These are phyloP conservation scores for Caenorhabditis parvicauda DNA, from an alignment of 2,888 invertebrate species.

Conservation along the genomic window DNA sequence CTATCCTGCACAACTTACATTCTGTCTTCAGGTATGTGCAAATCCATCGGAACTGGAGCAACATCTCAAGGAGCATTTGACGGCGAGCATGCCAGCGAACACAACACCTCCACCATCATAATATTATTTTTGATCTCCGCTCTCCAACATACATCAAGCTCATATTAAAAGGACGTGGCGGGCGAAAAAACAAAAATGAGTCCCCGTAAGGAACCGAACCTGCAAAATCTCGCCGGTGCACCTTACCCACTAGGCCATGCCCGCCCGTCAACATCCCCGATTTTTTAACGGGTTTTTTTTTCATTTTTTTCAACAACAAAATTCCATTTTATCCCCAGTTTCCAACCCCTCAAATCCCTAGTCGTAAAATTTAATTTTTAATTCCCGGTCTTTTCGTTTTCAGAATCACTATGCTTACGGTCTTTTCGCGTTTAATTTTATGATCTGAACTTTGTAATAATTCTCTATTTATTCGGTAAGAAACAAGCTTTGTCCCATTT, in stretches of 20 bases:
- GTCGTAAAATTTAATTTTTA: not conserved
- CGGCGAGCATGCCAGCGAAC: not conserved
- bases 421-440: slow-evolving; percentile 2
- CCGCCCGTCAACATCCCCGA: no score
- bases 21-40: slow-evolving; percentile 27
- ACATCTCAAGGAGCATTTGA: slow-evolving; percentile 53
- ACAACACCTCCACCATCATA: slow-evolving; percentile 26
- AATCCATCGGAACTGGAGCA: slow-evolving; percentile 46
- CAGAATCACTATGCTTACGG: not conserved
- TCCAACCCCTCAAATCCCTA: no score
- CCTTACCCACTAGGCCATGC: no score
- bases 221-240: no score
- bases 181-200: no score
- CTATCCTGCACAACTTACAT: not conserved
- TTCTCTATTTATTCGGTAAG: not conserved
- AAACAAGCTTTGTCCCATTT: no score
- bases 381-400: not conserved
- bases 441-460: not conserved
- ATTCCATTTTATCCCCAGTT: no score
- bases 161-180: no score
- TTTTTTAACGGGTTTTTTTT: slow-evolving; percentile 1
- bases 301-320: not conserved
- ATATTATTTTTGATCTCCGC: no score
- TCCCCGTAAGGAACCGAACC: no score
- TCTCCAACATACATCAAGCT: no score